Evolutionary conservation across 2,113 vertebrate species (phyloP), one percentile per base, ranked within the genome.

Genomic region (Ondatra zibethicus): DNA sequence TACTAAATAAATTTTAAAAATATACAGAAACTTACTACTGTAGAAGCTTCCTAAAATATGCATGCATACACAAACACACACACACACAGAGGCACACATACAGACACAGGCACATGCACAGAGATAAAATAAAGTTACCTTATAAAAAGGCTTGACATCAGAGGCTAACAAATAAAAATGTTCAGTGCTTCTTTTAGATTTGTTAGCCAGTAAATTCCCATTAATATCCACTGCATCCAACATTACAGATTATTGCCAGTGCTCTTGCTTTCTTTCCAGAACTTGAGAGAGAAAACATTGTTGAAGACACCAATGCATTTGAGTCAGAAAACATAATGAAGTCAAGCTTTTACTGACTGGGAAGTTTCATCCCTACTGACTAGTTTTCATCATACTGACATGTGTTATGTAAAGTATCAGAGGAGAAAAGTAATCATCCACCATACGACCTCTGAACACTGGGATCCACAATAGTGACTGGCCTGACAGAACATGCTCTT

Each of bases 401-500:
- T 50, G 29, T 52, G 47, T 31, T 80, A 52, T 36, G 17, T 55
- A 81, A 55, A 81, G 50, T 23, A 11, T 52, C 19, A 78, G 47
- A 31, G 29, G 29, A 78, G 31, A 78, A 78, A 78, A 52, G 8
- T 33, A 50, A 78, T 52, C 7, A 50, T 27, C 36, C 12, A 61
- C 14, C 55, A n/a, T 16, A 16, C 36, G 0, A 61, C 13, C n/a
- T 85, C 14, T 25, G n/a, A 63, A 63, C 25, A 14, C 25, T 29
- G 7, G 29, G 3, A 27, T n/a, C 11, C 9, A 52, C 77, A 80
- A 80, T 1, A 29, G 29, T 42, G 61, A 7, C 39, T 21, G 29
- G 25, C 0, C 39, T 0, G 3, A 31, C 9, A 6, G 2, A 19
- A 29, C 21, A 65, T 5, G 1, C 36, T 31, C 33, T 47, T 7